Evolutionary conservation across 2,888 invertebrate species (phyloP).

Genomic region (Idaea aversata): DNA sequence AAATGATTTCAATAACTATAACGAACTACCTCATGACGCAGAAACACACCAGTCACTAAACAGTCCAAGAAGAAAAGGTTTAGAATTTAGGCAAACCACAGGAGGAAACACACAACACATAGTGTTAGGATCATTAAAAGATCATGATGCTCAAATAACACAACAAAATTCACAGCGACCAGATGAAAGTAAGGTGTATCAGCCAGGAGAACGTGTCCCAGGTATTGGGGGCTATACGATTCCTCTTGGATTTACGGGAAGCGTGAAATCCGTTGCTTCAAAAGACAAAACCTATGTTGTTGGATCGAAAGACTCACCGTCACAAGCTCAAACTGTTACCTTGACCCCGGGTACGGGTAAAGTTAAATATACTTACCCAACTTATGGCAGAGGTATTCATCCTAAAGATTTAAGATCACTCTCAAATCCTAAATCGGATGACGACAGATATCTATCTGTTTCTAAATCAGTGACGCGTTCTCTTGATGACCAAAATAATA

Average conservation of each 20-base stretch:
- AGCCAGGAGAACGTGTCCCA: constrained; percentile 84
- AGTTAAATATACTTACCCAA: constrained; percentile 56
- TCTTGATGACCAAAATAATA: constrained; percentile 81
- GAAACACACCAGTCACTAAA: constrained; percentile 61
- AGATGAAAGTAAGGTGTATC: constrained; percentile 80
- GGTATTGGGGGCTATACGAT: constrained; percentile 84
- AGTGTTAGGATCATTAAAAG: constrained; percentile 78
- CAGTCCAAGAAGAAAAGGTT: constrained; percentile 51
- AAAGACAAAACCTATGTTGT: constrained; percentile 80
- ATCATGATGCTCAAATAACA: constrained; percentile 81
- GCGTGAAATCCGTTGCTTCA: constrained; percentile 83
- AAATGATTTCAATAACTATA: constrained; percentile 82
- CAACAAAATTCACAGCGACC: constrained; percentile 78
- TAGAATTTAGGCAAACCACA: constrained; percentile 71
- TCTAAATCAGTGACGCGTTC: constrained; percentile 90
- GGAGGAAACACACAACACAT: constrained; percentile 83
- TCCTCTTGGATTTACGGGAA: constrained; percentile 84
- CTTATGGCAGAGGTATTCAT: constrained; percentile 50
- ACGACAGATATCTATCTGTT: constrained; percentile 87
- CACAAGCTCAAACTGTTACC: constrained; percentile 84
- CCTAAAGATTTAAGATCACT: constrained; percentile 64
- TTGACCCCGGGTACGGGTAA: constrained; percentile 74
- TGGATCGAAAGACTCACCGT: constrained; percentile 80
- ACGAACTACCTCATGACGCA: constrained; percentile 71
- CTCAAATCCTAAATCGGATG: constrained; percentile 57